Evolutionary conservation across 2,797 vertebrate species (phyloP), one percentile per base, ranked within the genome.

Genomic region (Trematomus bernacchii): DNA sequence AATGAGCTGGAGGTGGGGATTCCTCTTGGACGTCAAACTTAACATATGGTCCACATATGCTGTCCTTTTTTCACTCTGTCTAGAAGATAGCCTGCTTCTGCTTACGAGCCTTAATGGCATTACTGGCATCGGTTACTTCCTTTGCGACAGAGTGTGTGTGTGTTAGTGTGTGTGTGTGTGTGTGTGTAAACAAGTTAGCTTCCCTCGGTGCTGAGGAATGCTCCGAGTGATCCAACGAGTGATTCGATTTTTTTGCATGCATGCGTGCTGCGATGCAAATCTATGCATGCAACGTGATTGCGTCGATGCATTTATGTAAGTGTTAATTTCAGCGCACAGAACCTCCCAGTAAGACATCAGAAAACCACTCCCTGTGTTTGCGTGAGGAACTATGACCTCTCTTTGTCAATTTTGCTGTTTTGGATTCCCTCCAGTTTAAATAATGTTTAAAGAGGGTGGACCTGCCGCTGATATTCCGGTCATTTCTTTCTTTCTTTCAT

Each of bases 341-440:
- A 40, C 60, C 53, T 42, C 51, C n/a, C 55, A 76, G 69, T 61
- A 6, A 62, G 73, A 44, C 73, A 9, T 63, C 61, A 61, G 53
- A 73, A 59, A 16, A 63, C 88, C 89, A 73, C 87, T 90, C 90
- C 86, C 86, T 54, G 66, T 12, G 47, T 59, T 77, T 23, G 83
- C 62, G 47, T 76, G 84, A 50, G 57, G 71, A 82, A 57, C 82
- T 67, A 0, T 86, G 91, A 92, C 89, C 90, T 88, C 75, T 88
- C 90, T 91, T 90, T 91, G 90, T 91, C 82, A 79, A 14, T 19
- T 61, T 78, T 77, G 85, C 79, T 79, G 65, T 47, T 84, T 64
- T 91, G 88, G 90, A 89, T 57, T 54, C 6, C 6, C 0, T 87
- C 89, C 88, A 90, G 81, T 79, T 92, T 63, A 85, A 85, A 91